phyloP scores from a whole-genome alignment of 2,113 vertebrate species.

The Indicator maculatus region DNA sequence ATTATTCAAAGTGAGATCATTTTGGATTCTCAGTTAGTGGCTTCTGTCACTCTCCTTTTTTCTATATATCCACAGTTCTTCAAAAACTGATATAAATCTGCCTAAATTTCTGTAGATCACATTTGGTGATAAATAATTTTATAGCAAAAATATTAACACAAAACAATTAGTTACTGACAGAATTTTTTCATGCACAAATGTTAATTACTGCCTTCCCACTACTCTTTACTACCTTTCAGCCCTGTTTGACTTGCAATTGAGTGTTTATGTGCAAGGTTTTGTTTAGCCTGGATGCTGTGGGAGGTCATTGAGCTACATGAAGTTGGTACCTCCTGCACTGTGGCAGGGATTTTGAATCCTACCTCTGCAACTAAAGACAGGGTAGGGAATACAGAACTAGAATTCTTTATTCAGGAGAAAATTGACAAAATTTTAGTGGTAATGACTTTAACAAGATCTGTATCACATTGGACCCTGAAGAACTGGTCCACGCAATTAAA shows the following conservation, averaged over 20 bases:
- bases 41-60: neutral
- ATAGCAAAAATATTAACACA: neutral
- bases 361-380: neutral
- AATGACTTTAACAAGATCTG: neutral
- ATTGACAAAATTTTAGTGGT: neutral
- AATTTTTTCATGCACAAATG: neutral
- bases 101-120: neutral
- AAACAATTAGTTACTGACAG: neutral
- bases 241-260: neutral
- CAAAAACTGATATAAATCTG: neutral
- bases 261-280: neutral
- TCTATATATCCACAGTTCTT: neutral
- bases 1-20: neutral
- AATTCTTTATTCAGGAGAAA: neutral
- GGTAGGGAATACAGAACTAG: neutral
- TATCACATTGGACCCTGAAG: neutral
- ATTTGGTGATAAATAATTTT: neutral
- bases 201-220: neutral
- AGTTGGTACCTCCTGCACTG: neutral
- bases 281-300: slow-evolving; percentile 8
- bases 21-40: neutral
- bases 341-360: slow-evolving; percentile 13
- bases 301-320: slow-evolving; percentile 1
- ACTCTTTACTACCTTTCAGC: neutral
- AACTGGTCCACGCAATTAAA: neutral